Evolutionary conservation across 2,113 vertebrate genomes (phyloP).

Genomic region (Mus spicilegus): DNA sequence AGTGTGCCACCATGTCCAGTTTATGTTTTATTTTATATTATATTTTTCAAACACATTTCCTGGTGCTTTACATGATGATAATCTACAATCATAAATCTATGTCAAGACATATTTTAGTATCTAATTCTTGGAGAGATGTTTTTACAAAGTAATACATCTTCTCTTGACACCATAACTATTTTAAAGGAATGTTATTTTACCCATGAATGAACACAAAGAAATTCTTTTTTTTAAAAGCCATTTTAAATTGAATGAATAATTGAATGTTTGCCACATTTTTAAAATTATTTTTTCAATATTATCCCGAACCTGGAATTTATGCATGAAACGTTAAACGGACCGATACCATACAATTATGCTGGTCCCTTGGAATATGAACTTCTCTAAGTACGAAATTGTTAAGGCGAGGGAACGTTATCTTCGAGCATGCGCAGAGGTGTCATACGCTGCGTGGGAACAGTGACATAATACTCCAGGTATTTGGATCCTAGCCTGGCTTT

Average conservation of each 20-base stretch:
- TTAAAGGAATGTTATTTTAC: constrained; percentile 66
- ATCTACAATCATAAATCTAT: neutral
- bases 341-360: constrained; percentile 47
- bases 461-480: constrained; percentile 16
- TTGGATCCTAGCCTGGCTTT: neutral
- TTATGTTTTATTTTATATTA: neutral
- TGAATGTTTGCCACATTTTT: constrained; percentile 67
- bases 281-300: constrained; percentile 58
- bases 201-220: constrained; percentile 54
- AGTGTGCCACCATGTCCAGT: too few species aligned
- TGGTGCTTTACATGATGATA: neutral
- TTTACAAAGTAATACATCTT: constrained; percentile 31
- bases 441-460: neutral
- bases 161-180: constrained; percentile 65
- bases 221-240: neutral
- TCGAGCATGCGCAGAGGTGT: neutral
- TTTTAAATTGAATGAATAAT: constrained; percentile 70
- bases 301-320: constrained; percentile 53
- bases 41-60: constrained; percentile 52
- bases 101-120: constrained; percentile 32
- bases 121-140: constrained; percentile 47
- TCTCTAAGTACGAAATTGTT: constrained; percentile 51
- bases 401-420: constrained; percentile 26
- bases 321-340: constrained; percentile 61
- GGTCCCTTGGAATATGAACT: constrained; percentile 45